Percentiles rank a stretch among this genome's conserved stretches.
Evolutionary conservation across 2,113 vertebrate species (phyloP).

Genomic region (Elgaria multicarinata): DNA sequence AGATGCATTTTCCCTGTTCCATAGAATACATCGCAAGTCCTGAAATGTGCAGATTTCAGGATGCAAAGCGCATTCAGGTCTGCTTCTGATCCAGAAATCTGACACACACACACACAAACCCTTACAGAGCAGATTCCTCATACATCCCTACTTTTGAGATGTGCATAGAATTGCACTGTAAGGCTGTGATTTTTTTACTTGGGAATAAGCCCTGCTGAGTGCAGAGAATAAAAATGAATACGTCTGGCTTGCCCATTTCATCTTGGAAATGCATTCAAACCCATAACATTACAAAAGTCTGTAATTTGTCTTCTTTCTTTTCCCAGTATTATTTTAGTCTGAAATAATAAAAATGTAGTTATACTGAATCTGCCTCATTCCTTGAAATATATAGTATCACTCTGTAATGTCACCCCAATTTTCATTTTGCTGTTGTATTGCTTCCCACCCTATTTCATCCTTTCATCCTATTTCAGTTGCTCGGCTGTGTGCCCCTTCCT

Average conservation of each 20-base stretch:
- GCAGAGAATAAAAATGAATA: not conserved
- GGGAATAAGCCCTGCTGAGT: not conserved
- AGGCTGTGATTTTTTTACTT: not conserved
- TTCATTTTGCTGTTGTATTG: not conserved
- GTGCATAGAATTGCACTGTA: no score
- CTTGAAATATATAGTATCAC: not conserved
- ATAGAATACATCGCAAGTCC: no score
- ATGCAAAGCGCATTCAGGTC: no score
- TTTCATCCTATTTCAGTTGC: not conserved
- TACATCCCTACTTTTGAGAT: not conserved
- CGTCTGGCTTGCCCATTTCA: not conserved
- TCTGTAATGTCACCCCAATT: not conserved
- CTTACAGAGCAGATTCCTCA: no score
- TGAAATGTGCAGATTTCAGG: no score
- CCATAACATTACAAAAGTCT: not conserved
- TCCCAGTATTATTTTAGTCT: not conserved
- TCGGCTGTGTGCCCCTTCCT: no score
- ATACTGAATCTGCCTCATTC: not conserved
- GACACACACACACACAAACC: no score
- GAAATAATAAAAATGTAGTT: not conserved
- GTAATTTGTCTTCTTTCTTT: not conserved
- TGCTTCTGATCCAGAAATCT: no score
- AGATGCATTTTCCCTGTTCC: no score
- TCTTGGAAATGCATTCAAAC: not conserved
- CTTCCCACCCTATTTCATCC: not conserved